Conservation (phyloP, 2,113 vertebrate species). For the Eulemur rufifrons region DNA sequence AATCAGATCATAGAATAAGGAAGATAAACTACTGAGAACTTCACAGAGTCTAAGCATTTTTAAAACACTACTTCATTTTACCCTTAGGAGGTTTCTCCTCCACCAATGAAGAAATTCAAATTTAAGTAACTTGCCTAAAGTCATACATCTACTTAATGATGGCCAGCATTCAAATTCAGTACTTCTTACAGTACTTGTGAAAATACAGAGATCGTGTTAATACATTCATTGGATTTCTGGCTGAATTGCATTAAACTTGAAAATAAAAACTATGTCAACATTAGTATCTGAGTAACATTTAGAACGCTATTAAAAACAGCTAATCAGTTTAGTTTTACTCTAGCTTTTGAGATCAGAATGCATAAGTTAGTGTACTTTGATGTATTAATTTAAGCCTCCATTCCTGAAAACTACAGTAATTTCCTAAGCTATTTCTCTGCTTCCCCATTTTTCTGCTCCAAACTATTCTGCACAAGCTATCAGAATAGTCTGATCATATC, state of each 20-base stretch:
- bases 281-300: background rate
- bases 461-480: background rate
- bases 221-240: background rate
- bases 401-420: background rate
- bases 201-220: background rate
- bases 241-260: background rate
- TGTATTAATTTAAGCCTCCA: background rate
- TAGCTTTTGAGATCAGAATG: background rate
- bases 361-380: background rate
- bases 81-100: background rate
- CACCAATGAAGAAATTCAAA: slow-evolving; percentile 6
- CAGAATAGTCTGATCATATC: background rate
- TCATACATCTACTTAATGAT: background rate
- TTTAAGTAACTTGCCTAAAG: background rate
- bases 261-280: background rate
- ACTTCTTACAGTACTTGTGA: background rate
- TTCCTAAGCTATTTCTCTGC: background rate
- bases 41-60: background rate
- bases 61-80: background rate
- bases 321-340: background rate
- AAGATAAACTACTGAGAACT: background rate
- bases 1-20: background rate
- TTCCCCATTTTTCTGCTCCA: background rate
- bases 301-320: background rate
- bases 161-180: background rate